phyloP scores from a whole-genome alignment of 1,140 invertebrate genomes.

The Diprion similis region DNA sequence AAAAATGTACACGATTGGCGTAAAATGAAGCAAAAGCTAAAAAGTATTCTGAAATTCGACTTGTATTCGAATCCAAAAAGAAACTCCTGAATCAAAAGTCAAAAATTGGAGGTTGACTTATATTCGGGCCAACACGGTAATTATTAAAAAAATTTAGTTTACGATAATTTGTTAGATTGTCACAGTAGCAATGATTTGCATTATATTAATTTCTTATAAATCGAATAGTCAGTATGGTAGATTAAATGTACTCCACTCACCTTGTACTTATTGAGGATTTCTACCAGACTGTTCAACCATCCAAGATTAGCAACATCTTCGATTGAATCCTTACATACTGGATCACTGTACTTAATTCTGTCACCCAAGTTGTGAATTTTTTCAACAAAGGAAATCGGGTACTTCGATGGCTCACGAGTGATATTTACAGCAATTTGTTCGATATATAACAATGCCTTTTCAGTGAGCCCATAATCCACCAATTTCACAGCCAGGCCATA shows the following conservation, averaged over 20 bases:
- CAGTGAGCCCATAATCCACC: constrained; percentile 77
- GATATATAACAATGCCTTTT: constrained; percentile 82
- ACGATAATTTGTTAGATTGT: too few relatives aligned
- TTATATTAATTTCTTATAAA: too few relatives aligned
- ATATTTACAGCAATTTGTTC: constrained; percentile 79
- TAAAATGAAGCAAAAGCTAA: too few relatives aligned
- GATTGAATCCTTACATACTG: constrained; percentile 62
- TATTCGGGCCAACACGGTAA: too few relatives aligned
- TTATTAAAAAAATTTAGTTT: too few relatives aligned
- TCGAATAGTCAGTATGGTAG: too few relatives aligned
- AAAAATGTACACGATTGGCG: too few relatives aligned
- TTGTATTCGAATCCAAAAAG: too few relatives aligned
- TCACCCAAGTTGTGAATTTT: constrained; percentile 73
- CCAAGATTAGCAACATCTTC: constrained; percentile 52
- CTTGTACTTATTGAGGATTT: constrained; percentile 49
- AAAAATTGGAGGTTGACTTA: too few relatives aligned
- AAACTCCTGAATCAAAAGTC: too few relatives aligned
- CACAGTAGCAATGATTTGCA: too few relatives aligned
- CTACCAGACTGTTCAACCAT: constrained; percentile 52
- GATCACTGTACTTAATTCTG: constrained; percentile 83
- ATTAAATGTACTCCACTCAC: constrained; percentile 28
- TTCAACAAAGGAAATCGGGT: constrained; percentile 68
- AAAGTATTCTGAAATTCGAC: too few relatives aligned
- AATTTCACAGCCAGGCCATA: constrained; percentile 76
- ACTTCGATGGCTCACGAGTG: constrained; percentile 63